Percentiles rank a stretch among this genome's conserved stretches.
phyloP scores from a whole-genome alignment of 2,797 vertebrate species.

The Limosa lapponica region DNA sequence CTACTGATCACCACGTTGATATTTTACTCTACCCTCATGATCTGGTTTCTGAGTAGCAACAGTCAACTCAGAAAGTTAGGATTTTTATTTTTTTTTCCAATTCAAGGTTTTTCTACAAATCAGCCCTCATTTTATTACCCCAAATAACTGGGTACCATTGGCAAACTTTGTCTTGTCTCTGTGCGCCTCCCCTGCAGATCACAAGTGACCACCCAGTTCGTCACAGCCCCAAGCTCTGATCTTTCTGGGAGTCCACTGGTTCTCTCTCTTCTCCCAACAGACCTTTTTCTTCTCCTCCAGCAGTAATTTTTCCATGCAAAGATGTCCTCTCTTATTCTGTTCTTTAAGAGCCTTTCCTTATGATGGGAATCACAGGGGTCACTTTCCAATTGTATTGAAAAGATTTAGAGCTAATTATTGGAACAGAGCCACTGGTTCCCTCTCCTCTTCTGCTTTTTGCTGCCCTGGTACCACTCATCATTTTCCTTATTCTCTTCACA shows the following conservation, averaged over 20 bases:
- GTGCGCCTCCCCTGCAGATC: neutral
- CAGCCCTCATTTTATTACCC: neutral
- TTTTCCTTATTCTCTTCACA: neutral
- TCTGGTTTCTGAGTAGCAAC: neutral
- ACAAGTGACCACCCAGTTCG: rapidly evolving
- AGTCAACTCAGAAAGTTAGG: neutral
- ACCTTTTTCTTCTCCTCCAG: neutral
- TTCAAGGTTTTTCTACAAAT: neutral
- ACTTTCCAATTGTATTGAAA: neutral
- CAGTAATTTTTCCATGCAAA: neutral
- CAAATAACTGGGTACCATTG: neutral
- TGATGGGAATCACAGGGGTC: neutral
- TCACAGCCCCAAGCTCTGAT: neutral
- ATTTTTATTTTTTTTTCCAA: neutral
- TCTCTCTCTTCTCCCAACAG: neutral
- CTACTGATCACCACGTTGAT: neutral
- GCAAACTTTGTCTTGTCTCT: neutral
- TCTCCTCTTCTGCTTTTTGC: neutral
- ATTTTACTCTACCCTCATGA: neutral
- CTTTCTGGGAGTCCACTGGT: neutral
- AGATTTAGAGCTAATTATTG: neutral
- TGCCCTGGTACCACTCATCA: neutral
- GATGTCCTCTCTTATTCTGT: neutral
- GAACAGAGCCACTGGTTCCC: neutral
- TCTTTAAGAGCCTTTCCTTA: neutral